Evolutionary conservation across 2,888 invertebrate species (phyloP), one percentile per base, ranked within the genome.

Genomic region (Eutolmus rufibarbis): DNA sequence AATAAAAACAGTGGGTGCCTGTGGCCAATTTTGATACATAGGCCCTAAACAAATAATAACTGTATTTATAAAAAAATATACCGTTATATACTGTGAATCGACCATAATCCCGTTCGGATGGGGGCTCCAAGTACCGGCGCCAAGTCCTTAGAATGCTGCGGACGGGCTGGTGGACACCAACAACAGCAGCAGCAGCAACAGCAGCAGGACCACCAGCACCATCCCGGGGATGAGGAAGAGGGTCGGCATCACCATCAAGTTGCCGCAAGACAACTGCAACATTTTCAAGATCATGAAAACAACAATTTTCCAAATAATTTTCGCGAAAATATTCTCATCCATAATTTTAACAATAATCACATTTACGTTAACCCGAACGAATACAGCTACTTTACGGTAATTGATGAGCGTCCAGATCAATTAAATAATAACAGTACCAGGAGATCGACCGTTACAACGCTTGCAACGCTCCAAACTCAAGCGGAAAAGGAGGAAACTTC

Each of bases 281-380:
- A 81, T 7, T 66, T 43, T 16, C 87, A 90, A 88, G 90, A 90
- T 89, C 89, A 90, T 19, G 89, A 90, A 40, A 89, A 90, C 87
- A 90, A 87, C 86, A 90, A 89, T 85, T 74, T 86, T 89, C n/a
- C 77, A 9, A 51, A 86, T 34, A 51, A 86, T 34, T 37, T 40
- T 43, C 78, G 57, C 4, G 78, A 86, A 19, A 76, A 86, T 31
- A 77, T 86, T 5, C 28, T 78, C 40, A 56, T 86, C 40, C 82
- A 88, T 66, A 86, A 87, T 86, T 90, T 89, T 40, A 90, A 89
- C 78, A 90, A 89, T 66, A 90, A 89, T 77, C 90, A 89, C 51
- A 88, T 88, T 40, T 89, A 89, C 88, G 86, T 89, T 12, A 89
- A 89, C 87, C 88, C 89, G 74, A 88, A 89, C 23, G 88, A 88